Evolutionary conservation across 2,888 invertebrate genomes (phyloP).

Genomic region (Allygus modestus): DNA sequence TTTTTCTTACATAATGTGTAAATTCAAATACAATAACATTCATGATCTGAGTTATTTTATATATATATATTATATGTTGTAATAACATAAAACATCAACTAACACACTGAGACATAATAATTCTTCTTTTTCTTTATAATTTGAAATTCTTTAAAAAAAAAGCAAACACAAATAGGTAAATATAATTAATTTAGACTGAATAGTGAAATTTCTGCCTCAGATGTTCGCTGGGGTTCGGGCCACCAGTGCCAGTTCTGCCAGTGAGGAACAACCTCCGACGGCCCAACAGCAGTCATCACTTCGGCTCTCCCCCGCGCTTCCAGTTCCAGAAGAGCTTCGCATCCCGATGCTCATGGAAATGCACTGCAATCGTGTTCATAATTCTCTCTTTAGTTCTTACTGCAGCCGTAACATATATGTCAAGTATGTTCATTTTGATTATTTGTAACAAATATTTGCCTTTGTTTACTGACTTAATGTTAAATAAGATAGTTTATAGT

Average conservation of each 20-base stretch:
- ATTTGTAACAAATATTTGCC: slow-evolving; percentile 38
- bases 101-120: too few species aligned
- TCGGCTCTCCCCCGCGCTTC: slow-evolving; percentile 84
- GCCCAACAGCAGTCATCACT: slow-evolving; percentile 85
- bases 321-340: slow-evolving; percentile 93
- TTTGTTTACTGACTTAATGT: slow-evolving; percentile 68
- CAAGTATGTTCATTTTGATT: slow-evolving; percentile 80
- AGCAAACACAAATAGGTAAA: too few species aligned
- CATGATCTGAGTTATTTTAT: too few species aligned
- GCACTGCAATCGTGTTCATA: slow-evolving; percentile 92
- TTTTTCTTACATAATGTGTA: too few species aligned
- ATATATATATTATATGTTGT: too few species aligned
- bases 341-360: slow-evolving; percentile 94
- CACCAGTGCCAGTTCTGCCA: slow-evolving; percentile 83
- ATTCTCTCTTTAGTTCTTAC: slow-evolving; percentile 89
- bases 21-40: too few species aligned
- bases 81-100: too few species aligned
- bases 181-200: too few species aligned
- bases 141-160: too few species aligned
- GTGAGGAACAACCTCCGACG: slow-evolving; percentile 84
- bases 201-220: too few species aligned
- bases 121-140: too few species aligned
- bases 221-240: slow-evolving; percentile 80
- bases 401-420: slow-evolving; percentile 91
- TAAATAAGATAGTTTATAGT: too few species aligned